A percentile compares a stretch with the other conserved stretches of the same genome.
Conservation (phyloP, 2,797 vertebrate genomes). For the Poecilia gillii region DNA sequence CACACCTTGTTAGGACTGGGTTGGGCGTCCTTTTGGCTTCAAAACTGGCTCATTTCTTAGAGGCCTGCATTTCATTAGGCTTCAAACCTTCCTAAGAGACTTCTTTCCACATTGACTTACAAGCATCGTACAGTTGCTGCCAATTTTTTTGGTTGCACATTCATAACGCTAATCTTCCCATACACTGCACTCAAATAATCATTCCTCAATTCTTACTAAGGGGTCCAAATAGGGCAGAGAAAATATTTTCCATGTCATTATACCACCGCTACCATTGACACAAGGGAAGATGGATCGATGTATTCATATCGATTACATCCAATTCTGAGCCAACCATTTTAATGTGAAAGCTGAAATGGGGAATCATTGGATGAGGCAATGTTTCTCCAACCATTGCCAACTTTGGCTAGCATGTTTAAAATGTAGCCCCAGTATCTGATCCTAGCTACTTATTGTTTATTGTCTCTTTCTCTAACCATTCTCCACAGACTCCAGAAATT, state of each 20-base stretch:
- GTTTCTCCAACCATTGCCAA: not conserved
- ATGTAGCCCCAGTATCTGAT: not conserved
- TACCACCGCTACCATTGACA: not conserved
- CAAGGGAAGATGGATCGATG: not conserved
- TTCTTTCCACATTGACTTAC: not conserved
- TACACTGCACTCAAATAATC: not conserved
- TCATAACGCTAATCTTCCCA: not conserved
- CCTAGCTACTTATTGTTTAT: not conserved
- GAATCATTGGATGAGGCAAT: not conserved
- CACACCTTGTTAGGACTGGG: not conserved
- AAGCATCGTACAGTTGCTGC: not conserved
- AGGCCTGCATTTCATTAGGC: not conserved
- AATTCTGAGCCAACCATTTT: slow-evolving; percentile 1
- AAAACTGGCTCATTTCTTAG: not conserved
- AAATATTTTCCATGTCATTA: not conserved
- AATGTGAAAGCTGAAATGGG: not conserved
- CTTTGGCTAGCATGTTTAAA: not conserved
- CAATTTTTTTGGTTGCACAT: not conserved
- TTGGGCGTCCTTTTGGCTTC: not conserved
- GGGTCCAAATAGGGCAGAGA: not conserved
- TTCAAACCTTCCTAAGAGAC: not conserved
- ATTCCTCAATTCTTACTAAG: not conserved
- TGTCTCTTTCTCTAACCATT: not conserved
- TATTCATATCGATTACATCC: not conserved
- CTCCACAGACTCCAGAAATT: not conserved